Percentiles rank a stretch among this genome's conserved stretches.
Evolutionary conservation across 2,113 vertebrate species (phyloP).

Genomic region (Girardinichthys multiradiatus): DNA sequence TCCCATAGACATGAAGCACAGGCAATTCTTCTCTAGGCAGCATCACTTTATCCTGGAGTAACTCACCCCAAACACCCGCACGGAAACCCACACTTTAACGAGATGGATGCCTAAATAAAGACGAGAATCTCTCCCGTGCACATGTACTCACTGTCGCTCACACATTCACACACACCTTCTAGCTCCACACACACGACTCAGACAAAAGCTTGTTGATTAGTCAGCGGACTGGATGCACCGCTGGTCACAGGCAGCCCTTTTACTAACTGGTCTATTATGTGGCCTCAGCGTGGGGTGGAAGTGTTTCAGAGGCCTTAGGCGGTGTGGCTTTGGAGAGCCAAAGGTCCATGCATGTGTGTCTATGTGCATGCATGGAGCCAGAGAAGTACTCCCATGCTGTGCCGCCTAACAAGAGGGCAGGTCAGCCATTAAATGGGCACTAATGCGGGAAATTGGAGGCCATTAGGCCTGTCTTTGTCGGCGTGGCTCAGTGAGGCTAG

Average conservation of each 20-base stretch:
- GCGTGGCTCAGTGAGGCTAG: constrained; percentile 70
- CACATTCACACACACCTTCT: not conserved
- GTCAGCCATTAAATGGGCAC: constrained; percentile 79
- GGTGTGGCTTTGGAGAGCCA: constrained; percentile 31
- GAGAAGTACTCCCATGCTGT: constrained; percentile 74
- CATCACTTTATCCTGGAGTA: constrained; percentile 59
- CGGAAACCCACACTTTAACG: constrained; percentile 29
- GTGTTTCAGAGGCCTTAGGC: constrained; percentile 59
- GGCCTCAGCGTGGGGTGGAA: constrained; percentile 72
- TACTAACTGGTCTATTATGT: constrained; percentile 73
- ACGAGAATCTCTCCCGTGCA: constrained; percentile 25
- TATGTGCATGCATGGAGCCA: constrained; percentile 26
- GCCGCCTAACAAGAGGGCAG: constrained; percentile 79
- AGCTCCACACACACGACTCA: constrained; percentile 32
- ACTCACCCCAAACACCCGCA: constrained; percentile 48
- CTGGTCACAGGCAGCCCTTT: constrained; percentile 70
- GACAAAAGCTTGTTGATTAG: constrained; percentile 69
- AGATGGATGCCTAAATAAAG: constrained; percentile 45
- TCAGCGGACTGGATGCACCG: constrained; percentile 70
- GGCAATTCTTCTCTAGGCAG: constrained; percentile 53
- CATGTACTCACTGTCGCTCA: constrained; percentile 4
- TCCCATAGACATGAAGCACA: constrained; percentile 48
- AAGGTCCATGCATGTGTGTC: constrained; percentile 28
- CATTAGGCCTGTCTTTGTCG: constrained; percentile 80
- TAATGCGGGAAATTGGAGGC: constrained; percentile 82